phyloP scores from a whole-genome alignment of 92 coral and sea anemone species.

The Hydrozoanthus gracilis region DNA sequence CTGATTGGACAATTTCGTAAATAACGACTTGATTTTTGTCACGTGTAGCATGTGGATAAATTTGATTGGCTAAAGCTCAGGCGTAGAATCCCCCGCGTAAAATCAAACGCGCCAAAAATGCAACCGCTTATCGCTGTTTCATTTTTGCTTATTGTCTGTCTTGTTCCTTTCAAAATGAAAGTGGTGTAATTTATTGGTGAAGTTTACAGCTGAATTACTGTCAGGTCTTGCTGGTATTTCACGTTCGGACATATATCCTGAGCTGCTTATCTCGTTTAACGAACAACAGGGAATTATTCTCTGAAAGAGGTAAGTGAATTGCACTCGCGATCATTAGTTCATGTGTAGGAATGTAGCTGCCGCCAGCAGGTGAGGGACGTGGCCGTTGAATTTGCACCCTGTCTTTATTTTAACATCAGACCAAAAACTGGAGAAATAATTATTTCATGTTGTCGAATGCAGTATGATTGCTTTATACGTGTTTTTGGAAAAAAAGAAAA shows the following conservation, averaged over 20 bases:
- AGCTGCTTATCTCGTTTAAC: neutral
- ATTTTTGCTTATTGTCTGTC: slow-evolving; percentile 23
- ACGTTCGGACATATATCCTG: neutral
- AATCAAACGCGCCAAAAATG: slow-evolving; percentile 97
- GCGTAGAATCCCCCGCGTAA: slow-evolving; percentile 89
- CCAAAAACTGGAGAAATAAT: neutral
- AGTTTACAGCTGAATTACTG: slow-evolving; percentile 28
- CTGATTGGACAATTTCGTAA: slow-evolving; percentile 53
- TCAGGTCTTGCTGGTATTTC: slow-evolving; percentile 37
- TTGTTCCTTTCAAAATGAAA: slow-evolving; percentile 37
- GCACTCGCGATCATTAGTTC: slow-evolving; percentile 36
- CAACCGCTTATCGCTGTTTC: slow-evolving; percentile 72
- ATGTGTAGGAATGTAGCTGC: slow-evolving; percentile 23
- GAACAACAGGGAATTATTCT: slow-evolving; percentile 5
- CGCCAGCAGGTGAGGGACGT: neutral
- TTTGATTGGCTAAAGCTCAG: slow-evolving; percentile 74
- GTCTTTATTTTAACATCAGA: neutral
- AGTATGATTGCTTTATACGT: slow-evolving; percentile 2
- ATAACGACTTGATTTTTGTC: slow-evolving; percentile 45
- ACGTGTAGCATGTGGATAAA: slow-evolving; percentile 54
- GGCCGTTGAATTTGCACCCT: slow-evolving; percentile 4
- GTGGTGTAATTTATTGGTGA: slow-evolving; percentile 45
- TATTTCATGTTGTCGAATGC: neutral
- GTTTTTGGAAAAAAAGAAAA: neutral
- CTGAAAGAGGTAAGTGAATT: slow-evolving; percentile 31